phyloP scores from a whole-genome alignment of 1,140 invertebrate species.

The Helicoverpa armigera region DNA sequence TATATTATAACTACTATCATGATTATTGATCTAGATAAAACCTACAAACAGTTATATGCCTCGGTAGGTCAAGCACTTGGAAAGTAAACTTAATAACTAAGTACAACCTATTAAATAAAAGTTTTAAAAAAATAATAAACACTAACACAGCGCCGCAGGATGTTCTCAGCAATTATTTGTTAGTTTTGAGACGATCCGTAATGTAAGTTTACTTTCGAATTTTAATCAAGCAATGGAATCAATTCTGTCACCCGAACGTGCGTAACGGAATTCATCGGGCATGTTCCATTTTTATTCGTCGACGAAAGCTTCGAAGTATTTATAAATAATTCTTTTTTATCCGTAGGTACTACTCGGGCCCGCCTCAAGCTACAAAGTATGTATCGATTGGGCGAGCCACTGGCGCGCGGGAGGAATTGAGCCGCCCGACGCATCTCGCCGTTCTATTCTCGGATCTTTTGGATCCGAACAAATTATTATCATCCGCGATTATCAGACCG shows the following conservation, averaged over 20 bases:
- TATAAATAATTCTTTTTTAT: slow-evolving; percentile 48
- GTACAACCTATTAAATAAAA: too few relatives aligned
- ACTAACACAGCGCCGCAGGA: background rate
- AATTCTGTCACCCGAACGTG: slow-evolving; percentile 24
- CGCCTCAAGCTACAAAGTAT: slow-evolving; percentile 64
- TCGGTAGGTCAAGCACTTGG: too few relatives aligned
- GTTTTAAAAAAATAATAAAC: background rate
- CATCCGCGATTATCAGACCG: slow-evolving; percentile 60
- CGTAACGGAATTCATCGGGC: background rate
- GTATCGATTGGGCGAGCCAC: slow-evolving; percentile 69
- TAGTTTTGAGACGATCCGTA: background rate
- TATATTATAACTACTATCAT: too few relatives aligned
- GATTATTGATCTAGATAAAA: too few relatives aligned
- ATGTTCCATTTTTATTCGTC: slow-evolving; percentile 16
- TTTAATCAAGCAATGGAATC: slow-evolving; percentile 3
- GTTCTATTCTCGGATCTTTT: slow-evolving; percentile 67
- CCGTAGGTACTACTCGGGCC: slow-evolving; percentile 42
- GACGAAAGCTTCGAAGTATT: slow-evolving; percentile 31
- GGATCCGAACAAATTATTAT: slow-evolving; percentile 62
- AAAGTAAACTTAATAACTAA: too few relatives aligned
- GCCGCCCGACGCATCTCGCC: slow-evolving; percentile 42
- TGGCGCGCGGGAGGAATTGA: slow-evolving; percentile 56
- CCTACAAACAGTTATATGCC: too few relatives aligned
- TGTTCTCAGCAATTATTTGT: background rate
- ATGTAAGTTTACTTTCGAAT: slow-evolving; percentile 1